Percentiles rank a stretch among this genome's conserved stretches.
Conservation (phyloP, 2,797 vertebrate species). For the Florisuga fusca region DNA sequence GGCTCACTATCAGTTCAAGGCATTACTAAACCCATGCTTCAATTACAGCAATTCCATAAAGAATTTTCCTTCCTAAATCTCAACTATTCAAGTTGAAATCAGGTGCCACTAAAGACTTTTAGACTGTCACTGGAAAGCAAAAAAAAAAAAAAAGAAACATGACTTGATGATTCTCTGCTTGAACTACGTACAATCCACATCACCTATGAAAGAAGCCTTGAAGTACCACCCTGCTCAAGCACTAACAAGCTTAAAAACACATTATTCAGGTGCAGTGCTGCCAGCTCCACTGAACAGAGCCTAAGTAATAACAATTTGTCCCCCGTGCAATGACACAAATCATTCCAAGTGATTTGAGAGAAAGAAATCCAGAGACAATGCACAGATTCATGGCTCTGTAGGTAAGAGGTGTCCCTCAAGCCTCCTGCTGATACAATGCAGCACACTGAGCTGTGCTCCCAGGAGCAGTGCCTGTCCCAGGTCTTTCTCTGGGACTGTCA, state of each 20-base stretch:
- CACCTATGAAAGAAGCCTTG: not conserved
- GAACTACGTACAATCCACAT: not conserved
- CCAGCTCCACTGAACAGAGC: not conserved
- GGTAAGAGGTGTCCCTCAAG: rapidly evolving
- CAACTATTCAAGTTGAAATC: not conserved
- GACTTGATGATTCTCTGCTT: not conserved
- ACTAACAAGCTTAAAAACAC: not conserved
- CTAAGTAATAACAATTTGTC: not conserved
- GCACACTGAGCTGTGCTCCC: not conserved
- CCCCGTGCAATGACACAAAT: not conserved
- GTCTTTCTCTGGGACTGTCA: not conserved
- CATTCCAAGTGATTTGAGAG: not conserved
- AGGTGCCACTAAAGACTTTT: not conserved
- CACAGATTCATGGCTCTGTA: not conserved
- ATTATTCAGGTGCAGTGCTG: not conserved
- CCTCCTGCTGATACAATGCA: not conserved
- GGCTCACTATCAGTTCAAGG: not conserved
- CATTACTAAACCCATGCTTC: not conserved
- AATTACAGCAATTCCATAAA: not conserved
- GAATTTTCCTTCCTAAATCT: not conserved
- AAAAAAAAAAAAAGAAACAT: not conserved
- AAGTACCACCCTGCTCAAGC: not conserved
- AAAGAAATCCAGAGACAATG: not conserved
- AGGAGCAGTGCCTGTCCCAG: not conserved
- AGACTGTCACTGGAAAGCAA: not conserved